Conservation (phyloP, 2,888 invertebrate genomes). For the Lochmaea capreae region DNA sequence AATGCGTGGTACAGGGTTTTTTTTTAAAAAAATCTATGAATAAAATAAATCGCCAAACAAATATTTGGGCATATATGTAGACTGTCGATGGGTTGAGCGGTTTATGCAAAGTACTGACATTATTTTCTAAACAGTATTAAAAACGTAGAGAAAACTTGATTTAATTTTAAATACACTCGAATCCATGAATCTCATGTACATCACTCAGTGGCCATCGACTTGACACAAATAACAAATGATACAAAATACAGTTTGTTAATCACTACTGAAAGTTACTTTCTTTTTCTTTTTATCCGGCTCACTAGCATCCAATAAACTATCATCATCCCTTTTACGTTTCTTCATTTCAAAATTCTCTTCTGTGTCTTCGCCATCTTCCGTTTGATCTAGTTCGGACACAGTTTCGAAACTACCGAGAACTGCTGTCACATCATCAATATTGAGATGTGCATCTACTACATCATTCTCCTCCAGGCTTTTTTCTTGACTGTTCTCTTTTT, state of each 20-base stretch:
- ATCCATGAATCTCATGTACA: too few species aligned
- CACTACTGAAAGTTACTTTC: conserved; percentile 36
- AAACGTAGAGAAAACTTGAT: too few species aligned
- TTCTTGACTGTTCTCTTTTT: not conserved
- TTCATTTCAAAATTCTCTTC: conserved; percentile 5
- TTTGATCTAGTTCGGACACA: not conserved
- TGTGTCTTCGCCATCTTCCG: not conserved
- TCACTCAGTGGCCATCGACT: not conserved
- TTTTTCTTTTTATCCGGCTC: conserved; percentile 32
- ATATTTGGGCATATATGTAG: too few species aligned
- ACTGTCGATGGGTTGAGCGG: too few species aligned
- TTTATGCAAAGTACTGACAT: too few species aligned
- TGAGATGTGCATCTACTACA: not conserved
- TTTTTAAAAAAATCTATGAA: too few species aligned
- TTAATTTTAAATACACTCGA: too few species aligned
- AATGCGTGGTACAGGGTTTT: too few species aligned
- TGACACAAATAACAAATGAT: not conserved
- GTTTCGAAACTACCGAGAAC: too few species aligned
- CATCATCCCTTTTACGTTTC: conserved; percentile 18
- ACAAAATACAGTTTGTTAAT: not conserved
- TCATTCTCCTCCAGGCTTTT: not conserved
- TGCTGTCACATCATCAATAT: not conserved
- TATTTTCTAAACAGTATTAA: too few species aligned
- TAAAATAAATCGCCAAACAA: too few species aligned
- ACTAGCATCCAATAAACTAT: not conserved